These are phyloP conservation scores for Ylistrum balloti DNA, from an alignment of 1,140 invertebrate genomes.

Conservation along the genomic window DNA sequence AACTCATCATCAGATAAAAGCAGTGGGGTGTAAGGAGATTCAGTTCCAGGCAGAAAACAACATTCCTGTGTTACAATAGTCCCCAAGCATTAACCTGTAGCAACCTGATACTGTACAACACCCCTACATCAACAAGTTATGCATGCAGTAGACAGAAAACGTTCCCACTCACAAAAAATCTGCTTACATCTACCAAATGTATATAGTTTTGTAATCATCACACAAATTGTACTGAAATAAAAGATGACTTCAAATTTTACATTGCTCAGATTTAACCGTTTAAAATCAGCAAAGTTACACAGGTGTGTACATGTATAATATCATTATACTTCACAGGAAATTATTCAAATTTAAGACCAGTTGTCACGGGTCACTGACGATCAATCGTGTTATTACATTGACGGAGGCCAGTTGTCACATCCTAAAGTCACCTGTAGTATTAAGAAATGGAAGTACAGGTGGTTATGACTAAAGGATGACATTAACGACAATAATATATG, in stretches of 20 bases:
- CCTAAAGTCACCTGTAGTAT: background rate
- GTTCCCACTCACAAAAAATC: too few relatives aligned
- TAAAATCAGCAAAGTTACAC: background rate
- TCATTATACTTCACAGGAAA: conserved; percentile 10
- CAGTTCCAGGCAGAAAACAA: background rate
- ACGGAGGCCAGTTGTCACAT: background rate
- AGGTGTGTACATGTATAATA: background rate
- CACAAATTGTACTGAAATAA: too few relatives aligned
- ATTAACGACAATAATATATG: too few relatives aligned
- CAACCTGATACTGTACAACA: background rate
- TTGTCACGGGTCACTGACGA: background rate
- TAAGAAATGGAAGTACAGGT: too few relatives aligned
- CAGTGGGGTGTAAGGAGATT: background rate
- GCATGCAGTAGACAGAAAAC: background rate
- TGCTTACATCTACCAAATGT: too few relatives aligned
- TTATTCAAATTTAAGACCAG: background rate
- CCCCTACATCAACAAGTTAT: background rate
- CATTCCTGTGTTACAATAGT: background rate
- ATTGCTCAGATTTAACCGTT: background rate
- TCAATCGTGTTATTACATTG: background rate
- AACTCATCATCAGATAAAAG: background rate
- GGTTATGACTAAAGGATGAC: too few relatives aligned
- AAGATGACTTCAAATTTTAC: background rate
- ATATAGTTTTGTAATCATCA: background rate
- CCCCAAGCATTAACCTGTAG: background rate